Percentiles rank a stretch among this genome's conserved stretches.
phyloP scores from a whole-genome alignment of 2,888 invertebrate species.

The Amphipoea lucens region DNA sequence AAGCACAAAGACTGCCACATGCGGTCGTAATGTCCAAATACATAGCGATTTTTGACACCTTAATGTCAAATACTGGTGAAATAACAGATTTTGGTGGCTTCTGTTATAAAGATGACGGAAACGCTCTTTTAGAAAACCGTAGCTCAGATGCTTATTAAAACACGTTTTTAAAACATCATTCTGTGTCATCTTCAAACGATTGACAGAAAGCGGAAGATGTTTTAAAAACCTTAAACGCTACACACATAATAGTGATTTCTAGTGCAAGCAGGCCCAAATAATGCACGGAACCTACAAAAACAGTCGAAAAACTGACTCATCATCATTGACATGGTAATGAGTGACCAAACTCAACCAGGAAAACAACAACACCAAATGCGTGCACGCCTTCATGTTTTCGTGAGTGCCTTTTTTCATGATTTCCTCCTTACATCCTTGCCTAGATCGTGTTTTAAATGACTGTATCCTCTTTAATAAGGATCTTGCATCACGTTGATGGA shows the following conservation, averaged over 20 bases:
- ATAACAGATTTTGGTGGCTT: too few species aligned
- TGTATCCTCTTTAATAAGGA: conserved; percentile 51
- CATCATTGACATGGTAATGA: conserved; percentile 14
- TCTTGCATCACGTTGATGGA: conserved; percentile 46
- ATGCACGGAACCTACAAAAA: not conserved
- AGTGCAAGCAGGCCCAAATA: not conserved
- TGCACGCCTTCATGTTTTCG: conserved; percentile 16
- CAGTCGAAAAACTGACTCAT: not conserved
- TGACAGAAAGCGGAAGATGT: not conserved
- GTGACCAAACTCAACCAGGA: not conserved
- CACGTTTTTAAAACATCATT: not conserved
- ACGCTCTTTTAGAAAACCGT: too few species aligned
- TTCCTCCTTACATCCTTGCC: conserved; percentile 58
- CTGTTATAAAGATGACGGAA: too few species aligned
- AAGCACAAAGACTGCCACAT: too few species aligned
- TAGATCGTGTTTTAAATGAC: conserved; percentile 53
- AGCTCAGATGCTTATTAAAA: too few species aligned
- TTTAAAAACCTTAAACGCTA: not conserved
- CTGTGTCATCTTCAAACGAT: not conserved
- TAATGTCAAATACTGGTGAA: too few species aligned
- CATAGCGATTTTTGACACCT: too few species aligned
- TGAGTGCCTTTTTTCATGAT: conserved; percentile 38
- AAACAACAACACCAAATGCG: conserved; percentile 2
- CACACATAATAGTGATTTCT: not conserved
- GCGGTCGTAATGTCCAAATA: too few species aligned